Conservation (phyloP, 2,113 vertebrate species). For the Vombatus ursinus region DNA sequence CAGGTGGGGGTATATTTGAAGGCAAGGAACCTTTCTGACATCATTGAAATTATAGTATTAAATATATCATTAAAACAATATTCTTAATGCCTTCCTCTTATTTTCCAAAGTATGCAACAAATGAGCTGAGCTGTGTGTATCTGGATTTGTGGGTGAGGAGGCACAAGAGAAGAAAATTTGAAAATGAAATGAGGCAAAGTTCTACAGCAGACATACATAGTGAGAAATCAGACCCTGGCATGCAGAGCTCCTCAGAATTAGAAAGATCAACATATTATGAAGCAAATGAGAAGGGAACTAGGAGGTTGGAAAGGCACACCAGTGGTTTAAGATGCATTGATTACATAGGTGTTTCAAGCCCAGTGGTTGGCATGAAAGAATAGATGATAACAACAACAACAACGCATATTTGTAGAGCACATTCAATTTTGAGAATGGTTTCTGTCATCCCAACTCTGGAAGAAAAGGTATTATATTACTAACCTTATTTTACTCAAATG, state of each 20-base stretch:
- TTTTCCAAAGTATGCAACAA: not conserved
- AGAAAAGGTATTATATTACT: not conserved
- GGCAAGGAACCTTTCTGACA: not conserved
- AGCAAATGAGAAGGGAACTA: not conserved
- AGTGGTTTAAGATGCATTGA: not conserved
- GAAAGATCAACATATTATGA: not conserved
- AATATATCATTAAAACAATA: not conserved
- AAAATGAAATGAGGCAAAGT: not conserved
- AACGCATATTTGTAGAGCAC: not conserved
- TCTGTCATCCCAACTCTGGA: not conserved
- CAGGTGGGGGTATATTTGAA: not conserved
- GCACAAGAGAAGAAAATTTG: not conserved
- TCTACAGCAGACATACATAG: slow-evolving; percentile 7
- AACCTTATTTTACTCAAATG: not conserved
- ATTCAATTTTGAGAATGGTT: not conserved
- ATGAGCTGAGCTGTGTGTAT: not conserved
- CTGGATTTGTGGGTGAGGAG: not conserved
- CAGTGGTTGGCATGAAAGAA: not conserved
- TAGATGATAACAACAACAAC: not conserved
- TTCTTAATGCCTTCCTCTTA: not conserved
- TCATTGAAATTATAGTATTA: not conserved
- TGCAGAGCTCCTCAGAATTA: slow-evolving; percentile 2
- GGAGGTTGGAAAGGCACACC: not conserved
- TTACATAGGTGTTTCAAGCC: not conserved
- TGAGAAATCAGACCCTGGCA: not conserved